phyloP scores from a whole-genome alignment of 2,888 invertebrate genomes.

The Platycnemis pennipes region DNA sequence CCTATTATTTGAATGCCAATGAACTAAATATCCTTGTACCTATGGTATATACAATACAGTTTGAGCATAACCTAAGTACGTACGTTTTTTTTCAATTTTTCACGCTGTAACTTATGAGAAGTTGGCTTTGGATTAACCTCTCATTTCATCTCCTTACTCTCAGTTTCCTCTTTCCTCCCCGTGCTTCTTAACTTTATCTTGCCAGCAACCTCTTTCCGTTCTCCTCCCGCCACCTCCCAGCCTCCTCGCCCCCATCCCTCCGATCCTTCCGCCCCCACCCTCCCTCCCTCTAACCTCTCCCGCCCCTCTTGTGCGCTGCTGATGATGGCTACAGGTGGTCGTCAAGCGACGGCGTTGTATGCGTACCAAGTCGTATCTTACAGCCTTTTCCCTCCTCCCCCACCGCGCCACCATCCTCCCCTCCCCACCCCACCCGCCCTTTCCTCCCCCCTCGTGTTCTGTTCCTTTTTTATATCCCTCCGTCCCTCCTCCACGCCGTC shows the following conservation, averaged over 20 bases:
- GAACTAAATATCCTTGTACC: too few species aligned
- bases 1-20: too few species aligned
- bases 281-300: neutral
- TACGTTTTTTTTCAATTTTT: too few species aligned
- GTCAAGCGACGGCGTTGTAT: conserved; percentile 48
- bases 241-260: neutral
- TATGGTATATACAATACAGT: too few species aligned
- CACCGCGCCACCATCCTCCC: neutral
- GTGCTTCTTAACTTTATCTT: neutral
- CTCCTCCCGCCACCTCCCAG: neutral
- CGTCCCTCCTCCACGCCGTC: neutral
- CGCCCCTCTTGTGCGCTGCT: conserved; percentile 45
- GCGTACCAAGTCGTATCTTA: conserved; percentile 66
- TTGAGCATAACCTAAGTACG: too few species aligned
- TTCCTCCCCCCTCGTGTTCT: neutral
- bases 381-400: neutral
- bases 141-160: too few species aligned
- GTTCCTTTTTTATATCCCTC: neutral
- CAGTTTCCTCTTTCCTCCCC: neutral
- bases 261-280: neutral
- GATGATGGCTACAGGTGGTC: conserved; percentile 67
- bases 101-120: too few species aligned
- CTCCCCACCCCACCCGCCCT: neutral
- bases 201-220: neutral
- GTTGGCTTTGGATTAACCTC: too few species aligned